Percentiles rank a stretch among this genome's conserved stretches.
Conservation (phyloP, 2,113 vertebrate species). For the Empidonax traillii region DNA sequence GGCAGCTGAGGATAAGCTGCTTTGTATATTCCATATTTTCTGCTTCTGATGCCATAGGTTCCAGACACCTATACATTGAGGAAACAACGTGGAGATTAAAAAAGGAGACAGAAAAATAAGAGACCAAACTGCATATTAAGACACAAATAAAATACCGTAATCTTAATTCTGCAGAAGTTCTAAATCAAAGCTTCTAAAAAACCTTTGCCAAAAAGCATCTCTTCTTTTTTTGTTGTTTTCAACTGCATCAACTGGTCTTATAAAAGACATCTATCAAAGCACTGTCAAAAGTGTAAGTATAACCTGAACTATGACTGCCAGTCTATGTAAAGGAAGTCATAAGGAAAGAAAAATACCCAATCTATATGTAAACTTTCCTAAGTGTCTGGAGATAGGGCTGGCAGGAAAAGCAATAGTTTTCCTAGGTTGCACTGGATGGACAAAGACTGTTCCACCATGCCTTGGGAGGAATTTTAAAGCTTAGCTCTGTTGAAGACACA, state of each 20-base stretch:
- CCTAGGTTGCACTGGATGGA: background rate
- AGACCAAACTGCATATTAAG: background rate
- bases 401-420: background rate
- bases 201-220: background rate
- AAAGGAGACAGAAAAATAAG: background rate
- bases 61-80: constrained; percentile 79
- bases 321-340: background rate
- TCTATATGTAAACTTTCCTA: background rate
- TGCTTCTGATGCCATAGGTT: constrained; percentile 69
- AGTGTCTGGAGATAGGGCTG: background rate
- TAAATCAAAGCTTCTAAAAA: background rate
- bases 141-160: background rate
- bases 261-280: background rate
- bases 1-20: constrained; percentile 91
- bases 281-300: background rate
- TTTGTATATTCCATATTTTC: constrained; percentile 91
- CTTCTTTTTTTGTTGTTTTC: background rate
- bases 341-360: background rate
- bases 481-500: background rate
- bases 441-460: background rate
- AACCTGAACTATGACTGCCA: background rate
- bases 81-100: background rate
- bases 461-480: background rate
- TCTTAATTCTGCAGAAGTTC: background rate
- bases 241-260: background rate